Evolutionary conservation across 2,797 vertebrate genomes (phyloP).

Genomic region (Phyllotis vaccarum): DNA sequence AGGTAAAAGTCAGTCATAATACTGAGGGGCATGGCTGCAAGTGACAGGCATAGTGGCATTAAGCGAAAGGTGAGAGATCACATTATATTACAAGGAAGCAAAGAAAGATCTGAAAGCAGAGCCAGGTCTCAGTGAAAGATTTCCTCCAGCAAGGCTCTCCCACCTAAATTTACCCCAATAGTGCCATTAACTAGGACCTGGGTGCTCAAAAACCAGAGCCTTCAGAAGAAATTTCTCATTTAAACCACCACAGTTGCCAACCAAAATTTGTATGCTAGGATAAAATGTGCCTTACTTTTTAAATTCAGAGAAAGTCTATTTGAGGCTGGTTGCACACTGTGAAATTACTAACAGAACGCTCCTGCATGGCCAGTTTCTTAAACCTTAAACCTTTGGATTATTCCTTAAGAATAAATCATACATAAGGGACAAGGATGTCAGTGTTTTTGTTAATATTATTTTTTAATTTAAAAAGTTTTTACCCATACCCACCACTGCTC

Average conservation of each 20-base stretch:
- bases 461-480: neutral
- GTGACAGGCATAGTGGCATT: neutral
- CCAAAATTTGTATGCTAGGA: neutral
- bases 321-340: neutral
- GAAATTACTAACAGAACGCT: neutral
- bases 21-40: neutral
- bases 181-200: neutral
- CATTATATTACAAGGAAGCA: no score
- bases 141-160: neutral
- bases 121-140: neutral
- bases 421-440: neutral
- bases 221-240: neutral
- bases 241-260: neutral
- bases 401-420: neutral
- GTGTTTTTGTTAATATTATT: neutral
- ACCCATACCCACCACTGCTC: no score
- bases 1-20: neutral
- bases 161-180: neutral
- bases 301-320: neutral
- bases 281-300: constrained; percentile 12
- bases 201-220: neutral
- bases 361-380: neutral
- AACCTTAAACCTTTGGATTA: neutral
- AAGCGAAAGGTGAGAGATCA: neutral
- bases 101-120: neutral